Evolutionary conservation across 1,140 invertebrate genomes (phyloP), one percentile per base, ranked within the genome.

Genomic region (Heliconius congener): DNA sequence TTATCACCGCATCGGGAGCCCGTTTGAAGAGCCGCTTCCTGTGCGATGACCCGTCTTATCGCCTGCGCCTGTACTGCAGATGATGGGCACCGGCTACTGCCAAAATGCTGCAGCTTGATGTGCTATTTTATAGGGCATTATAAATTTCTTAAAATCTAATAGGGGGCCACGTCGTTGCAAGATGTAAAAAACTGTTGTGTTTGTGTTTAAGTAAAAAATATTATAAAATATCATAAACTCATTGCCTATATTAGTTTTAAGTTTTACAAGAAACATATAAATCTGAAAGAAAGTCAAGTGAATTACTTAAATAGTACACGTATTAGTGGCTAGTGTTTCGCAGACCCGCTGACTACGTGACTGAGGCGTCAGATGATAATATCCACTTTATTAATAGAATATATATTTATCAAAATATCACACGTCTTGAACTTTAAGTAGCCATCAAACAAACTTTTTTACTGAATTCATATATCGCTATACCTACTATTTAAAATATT

Each of bases 21-120:
- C 85, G 87, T 92, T 91, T 93, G 90, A 87, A 84, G 86, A 80
- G 88, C 88, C 85, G 85, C 89, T 93, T 93, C 91, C 91, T 91
- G 88, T 86, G 85, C 83, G 86, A 86, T 91, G 91, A 91, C 90
- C 88, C 82, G 81, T 76, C 78, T 88, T 90, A 90, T 90, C 88
- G 81, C 57, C 60, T 66, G 72, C 55, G 82, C 78, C 81, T 81
- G 42, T 81, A 60, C 55, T 80, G 76, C 73, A 82, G 76, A 81
- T 75, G 81, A 82, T 83, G 78, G 70, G 55, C 23, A 60, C 73
- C 23, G 18, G 66, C 72, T 77, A 78, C 80, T 46, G 76, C 71
- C 73, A 71, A 81, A 71, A 66, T 66, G 1, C 23, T 66, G 27
- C 57, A 27, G 57, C 60, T 16, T 16, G 11, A 16, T 27, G 1